phyloP scores from a whole-genome alignment of 64 coral and sea anemone species.

The Cladopsammia gracilis region DNA sequence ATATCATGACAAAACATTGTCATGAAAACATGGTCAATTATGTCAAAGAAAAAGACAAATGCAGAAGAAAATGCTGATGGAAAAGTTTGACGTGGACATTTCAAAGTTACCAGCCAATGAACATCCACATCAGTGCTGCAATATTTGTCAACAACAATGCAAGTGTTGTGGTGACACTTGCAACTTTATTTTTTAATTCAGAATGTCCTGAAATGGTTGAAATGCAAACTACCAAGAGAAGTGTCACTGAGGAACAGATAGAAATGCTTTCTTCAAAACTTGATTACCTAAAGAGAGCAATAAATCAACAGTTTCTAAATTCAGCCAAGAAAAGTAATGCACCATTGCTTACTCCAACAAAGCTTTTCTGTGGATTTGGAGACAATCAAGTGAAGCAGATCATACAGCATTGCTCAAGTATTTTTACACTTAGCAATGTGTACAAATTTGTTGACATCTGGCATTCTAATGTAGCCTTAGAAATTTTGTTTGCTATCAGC shows the following conservation, averaged over 20 bases:
- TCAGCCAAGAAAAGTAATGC: not conserved
- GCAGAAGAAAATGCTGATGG: slow-evolving; percentile 17
- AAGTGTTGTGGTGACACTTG: slow-evolving; percentile 22
- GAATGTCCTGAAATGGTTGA: not conserved
- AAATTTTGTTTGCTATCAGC: slow-evolving; percentile 32
- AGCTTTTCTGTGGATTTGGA: slow-evolving; percentile 38
- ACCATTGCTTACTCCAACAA: slow-evolving; percentile 10
- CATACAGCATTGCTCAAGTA: not conserved
- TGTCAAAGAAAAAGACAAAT: slow-evolving; percentile 14
- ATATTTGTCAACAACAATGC: slow-evolving; percentile 6
- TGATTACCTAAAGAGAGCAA: not conserved
- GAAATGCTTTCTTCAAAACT: not conserved
- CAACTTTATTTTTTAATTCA: slow-evolving; percentile 20
- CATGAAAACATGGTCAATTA: slow-evolving; percentile 19
- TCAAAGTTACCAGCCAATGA: not conserved
- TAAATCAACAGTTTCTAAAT: not conserved
- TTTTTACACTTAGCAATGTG: slow-evolving; percentile 12
- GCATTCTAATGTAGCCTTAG: slow-evolving; percentile 31
- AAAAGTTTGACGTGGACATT: not conserved
- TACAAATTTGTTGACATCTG: slow-evolving; percentile 77
- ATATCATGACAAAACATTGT: slow-evolving; percentile 59
- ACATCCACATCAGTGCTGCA: not conserved
- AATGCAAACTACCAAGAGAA: not conserved
- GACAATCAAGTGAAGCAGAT: slow-evolving; percentile 23
- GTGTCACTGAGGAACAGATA: not conserved